phyloP scores from a whole-genome alignment of 2,113 vertebrate species.

The Tyrannus savana region DNA sequence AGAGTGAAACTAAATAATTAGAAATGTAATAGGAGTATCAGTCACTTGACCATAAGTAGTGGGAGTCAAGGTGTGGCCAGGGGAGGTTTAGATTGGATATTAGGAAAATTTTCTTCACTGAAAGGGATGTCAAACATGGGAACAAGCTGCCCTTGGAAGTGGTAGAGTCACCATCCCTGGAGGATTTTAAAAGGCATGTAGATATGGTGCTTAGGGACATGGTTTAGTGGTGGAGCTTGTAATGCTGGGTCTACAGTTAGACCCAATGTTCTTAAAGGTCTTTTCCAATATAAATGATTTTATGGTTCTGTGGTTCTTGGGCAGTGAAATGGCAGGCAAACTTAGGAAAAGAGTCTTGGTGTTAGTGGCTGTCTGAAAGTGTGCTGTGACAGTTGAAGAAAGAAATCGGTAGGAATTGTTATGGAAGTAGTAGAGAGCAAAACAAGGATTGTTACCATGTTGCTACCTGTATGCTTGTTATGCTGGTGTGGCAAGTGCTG shows the following conservation, averaged over 20 bases:
- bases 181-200: not conserved
- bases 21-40: not conserved
- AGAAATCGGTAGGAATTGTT: not conserved
- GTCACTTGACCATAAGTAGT: fast-evolving
- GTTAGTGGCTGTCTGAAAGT: not conserved
- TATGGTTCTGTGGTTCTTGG: not conserved
- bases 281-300: not conserved
- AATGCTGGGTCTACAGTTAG: not conserved
- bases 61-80: not conserved
- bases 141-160: not conserved
- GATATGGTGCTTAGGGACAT: not conserved
- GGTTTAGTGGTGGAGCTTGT: not conserved
- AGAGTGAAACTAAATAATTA: not conserved
- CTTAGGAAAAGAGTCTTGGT: not conserved
- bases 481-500: not conserved
- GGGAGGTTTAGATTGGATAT: not conserved
- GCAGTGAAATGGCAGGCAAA: not conserved
- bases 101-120: not conserved
- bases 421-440: not conserved
- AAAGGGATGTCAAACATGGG: not conserved
- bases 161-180: not conserved
- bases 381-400: not conserved
- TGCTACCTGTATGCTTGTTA: not conserved
- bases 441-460: not conserved
- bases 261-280: not conserved